phyloP scores from a whole-genome alignment of 2,888 invertebrate species.

The Mesopsocus fuscifrons region DNA sequence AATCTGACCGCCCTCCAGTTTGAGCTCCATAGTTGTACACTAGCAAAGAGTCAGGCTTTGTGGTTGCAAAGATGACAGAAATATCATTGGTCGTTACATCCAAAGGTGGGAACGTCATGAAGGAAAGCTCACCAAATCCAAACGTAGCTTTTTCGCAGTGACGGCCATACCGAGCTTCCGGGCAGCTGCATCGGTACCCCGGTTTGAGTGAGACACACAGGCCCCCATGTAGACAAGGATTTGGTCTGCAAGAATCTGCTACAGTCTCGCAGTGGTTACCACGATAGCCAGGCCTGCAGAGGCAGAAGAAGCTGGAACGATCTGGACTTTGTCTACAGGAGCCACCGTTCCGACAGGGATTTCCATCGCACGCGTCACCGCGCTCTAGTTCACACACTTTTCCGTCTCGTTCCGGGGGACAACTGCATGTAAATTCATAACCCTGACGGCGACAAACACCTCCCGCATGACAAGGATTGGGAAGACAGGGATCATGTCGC shows the following conservation, averaged over 20 bases:
- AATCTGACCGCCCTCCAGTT: conserved; percentile 76
- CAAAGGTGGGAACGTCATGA: conserved; percentile 69
- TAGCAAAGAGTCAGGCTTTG: conserved; percentile 67
- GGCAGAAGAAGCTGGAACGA: conserved; percentile 74
- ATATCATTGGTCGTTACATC: conserved; percentile 83
- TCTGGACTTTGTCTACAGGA: conserved; percentile 78
- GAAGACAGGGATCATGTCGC: conserved; percentile 76
- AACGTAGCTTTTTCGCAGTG: conserved; percentile 81
- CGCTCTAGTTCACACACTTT: conserved; percentile 66
- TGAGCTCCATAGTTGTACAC: conserved; percentile 81
- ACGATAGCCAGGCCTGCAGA: conserved; percentile 78
- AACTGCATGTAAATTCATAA: conserved; percentile 66
- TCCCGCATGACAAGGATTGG: conserved; percentile 71
- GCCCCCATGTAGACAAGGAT: conserved; percentile 83
- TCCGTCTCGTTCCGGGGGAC: conserved; percentile 60
- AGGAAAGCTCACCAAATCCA: conserved; percentile 78
- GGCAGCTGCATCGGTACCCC: conserved; percentile 60
- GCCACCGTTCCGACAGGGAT: conserved; percentile 80
- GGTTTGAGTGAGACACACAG: conserved; percentile 75
- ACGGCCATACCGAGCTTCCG: conserved; percentile 71
- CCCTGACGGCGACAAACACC: conserved; percentile 71
- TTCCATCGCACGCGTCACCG: conserved; percentile 65
- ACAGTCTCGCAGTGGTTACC: conserved; percentile 80
- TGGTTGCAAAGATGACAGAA: conserved; percentile 76
- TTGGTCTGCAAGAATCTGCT: conserved; percentile 77